These are phyloP conservation scores for Tachycineta bicolor DNA, from an alignment of 2,113 vertebrate species.

Conservation along the genomic window DNA sequence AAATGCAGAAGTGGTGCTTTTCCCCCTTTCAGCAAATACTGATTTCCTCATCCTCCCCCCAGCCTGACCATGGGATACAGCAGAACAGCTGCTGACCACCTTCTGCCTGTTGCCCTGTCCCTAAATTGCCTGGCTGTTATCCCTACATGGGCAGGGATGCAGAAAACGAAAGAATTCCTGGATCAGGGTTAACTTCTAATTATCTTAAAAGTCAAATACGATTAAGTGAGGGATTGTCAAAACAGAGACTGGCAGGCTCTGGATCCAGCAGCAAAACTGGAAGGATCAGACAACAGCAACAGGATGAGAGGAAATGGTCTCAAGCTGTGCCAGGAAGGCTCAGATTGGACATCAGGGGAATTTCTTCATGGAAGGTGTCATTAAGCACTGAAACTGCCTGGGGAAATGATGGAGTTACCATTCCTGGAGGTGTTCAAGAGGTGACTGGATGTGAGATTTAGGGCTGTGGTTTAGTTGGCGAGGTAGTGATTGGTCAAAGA, in stretches of 20 bases:
- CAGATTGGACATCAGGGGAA: not conserved
- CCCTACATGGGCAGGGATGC: not conserved
- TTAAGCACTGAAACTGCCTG: not conserved
- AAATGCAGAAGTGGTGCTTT: not conserved
- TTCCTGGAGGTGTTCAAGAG: not conserved
- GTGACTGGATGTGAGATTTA: not conserved
- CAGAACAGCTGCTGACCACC: not conserved
- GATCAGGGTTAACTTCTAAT: not conserved
- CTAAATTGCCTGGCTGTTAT: not conserved
- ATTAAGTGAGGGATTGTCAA: not conserved
- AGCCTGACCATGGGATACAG: not conserved
- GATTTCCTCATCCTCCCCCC: not conserved
- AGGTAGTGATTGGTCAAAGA: not conserved
- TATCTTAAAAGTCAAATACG: not conserved
- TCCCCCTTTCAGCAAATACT: not conserved
- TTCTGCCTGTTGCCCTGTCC: not conserved
- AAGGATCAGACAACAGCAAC: not conserved
- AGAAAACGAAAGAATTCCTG: not conserved
- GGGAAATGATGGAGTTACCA: not conserved
- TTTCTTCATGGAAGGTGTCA: not conserved
- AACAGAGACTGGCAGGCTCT: not conserved
- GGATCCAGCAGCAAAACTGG: not conserved
- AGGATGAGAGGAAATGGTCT: not conserved
- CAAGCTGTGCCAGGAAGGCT: not conserved
- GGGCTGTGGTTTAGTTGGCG: not conserved